Base-by-base conservation (phyloP, 2,797 vertebrate species). In the Euphonia xanthogaster region DNA sequence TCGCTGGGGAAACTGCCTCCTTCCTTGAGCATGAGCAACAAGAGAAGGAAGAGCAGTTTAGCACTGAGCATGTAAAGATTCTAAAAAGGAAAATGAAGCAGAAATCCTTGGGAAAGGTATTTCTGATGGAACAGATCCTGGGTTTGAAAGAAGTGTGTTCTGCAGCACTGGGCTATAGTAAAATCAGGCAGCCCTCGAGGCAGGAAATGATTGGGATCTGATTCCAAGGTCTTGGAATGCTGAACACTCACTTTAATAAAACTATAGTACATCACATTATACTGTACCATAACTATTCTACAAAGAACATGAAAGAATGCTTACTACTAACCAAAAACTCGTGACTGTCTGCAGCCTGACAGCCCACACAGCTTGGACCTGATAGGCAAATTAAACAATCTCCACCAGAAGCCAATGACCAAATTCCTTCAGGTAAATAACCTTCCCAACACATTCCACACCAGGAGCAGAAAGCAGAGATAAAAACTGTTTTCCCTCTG, bases 121-220 rank as follows among this genome's bases (percentile, higher is more conserved):
- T 51, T 48, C 35, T 74, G 35, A 60, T 54, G 47, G 55, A 76
- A 50, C 3, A 82, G 60, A 57, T 27, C 48, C 61, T 60, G 33
- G 12, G 33, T n/a, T 74, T 88, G 57, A 20, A 37, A 2, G 1
- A 54, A 53, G 39, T 8, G 31, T 23, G 9, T 28, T 67, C 48
- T 21, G 16, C 14, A 61, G 19, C 28, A 4, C 19, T 31, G 44
- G 39, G 48, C 30, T 80, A n/a, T 15, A n/a, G 53, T n/a, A n/a
- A n/a, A n/a, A n/a, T 54, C 53, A 15, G 20, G 13, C 1, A 6
- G n/a, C 6, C 21, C 13, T 54, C 4, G 1, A n/a, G 31, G 13
- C 21, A n/a, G 31, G 6, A 54, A 54, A 22, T 14, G 20, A 54
- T 7, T 54, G 31, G 20, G 31, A 22, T 54, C 53, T 54, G 6